phyloP scores from a whole-genome alignment of 2,113 vertebrate species.

The Camelus dromedarius region DNA sequence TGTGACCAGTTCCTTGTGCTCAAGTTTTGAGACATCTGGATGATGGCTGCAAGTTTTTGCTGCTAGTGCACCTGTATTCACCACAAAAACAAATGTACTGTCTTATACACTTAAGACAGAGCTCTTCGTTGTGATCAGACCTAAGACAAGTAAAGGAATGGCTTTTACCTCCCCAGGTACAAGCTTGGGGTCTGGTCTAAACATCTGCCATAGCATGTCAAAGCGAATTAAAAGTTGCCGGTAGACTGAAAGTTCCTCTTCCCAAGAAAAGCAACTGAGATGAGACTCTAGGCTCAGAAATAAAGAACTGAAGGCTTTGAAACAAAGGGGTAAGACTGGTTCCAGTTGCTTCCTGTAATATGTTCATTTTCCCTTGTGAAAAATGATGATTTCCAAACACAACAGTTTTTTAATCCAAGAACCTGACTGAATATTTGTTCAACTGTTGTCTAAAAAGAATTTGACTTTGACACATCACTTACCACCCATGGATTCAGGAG shows the following conservation, averaged over 20 bases:
- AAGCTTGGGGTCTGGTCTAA: background rate
- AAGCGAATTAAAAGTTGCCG: background rate
- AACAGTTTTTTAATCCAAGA: constrained; percentile 76
- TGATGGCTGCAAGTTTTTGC: constrained; percentile 65
- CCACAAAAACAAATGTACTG: constrained; percentile 64
- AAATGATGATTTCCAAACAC: constrained; percentile 74
- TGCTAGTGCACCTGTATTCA: constrained; percentile 54
- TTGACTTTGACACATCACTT: constrained; percentile 48
- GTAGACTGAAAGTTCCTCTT: background rate
- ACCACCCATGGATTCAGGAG: constrained; percentile 42
- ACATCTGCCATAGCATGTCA: background rate
- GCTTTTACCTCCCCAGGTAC: background rate
- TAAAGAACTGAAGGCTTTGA: constrained; percentile 21
- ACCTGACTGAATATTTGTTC: constrained; percentile 62
- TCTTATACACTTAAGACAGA: constrained; percentile 74
- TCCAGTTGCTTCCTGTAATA: constrained; percentile 65
- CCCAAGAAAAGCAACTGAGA: background rate
- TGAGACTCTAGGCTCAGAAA: background rate
- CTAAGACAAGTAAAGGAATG: constrained; percentile 5
- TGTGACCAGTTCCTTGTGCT: constrained; percentile 57
- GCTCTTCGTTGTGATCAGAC: constrained; percentile 26
- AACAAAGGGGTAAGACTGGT: constrained; percentile 27
- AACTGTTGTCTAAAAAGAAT: constrained; percentile 45
- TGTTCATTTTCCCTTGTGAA: constrained; percentile 65
- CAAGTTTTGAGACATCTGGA: constrained; percentile 70